A percentile compares a stretch with the other conserved stretches of the same genome.
Evolutionary conservation across 30 jellyfish, hydroid and myxozoan species (phyloP).

Genomic region (Morbakka virulenta): DNA sequence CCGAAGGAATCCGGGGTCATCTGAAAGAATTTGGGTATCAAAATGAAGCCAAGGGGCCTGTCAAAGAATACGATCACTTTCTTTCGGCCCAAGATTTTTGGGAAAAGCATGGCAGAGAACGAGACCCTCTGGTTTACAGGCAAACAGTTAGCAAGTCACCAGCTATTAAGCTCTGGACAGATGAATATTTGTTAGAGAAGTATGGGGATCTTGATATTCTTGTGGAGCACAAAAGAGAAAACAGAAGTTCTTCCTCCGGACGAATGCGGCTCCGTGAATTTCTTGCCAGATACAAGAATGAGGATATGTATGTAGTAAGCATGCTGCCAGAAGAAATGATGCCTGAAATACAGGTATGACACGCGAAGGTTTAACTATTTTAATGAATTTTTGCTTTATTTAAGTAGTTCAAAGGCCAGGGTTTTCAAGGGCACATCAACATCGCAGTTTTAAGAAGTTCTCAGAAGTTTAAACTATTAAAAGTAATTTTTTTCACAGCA

Average conservation of each 20-base stretch:
- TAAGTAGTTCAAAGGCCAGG: too few relatives aligned
- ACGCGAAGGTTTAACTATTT: too few relatives aligned
- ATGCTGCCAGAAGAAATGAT: slow-evolving; percentile 86
- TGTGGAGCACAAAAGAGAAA: slow-evolving; percentile 79
- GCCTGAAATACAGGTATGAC: slow-evolving; percentile 79
- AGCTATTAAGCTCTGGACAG: slow-evolving; percentile 75
- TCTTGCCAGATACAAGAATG: slow-evolving; percentile 48
- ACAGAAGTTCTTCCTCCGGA: slow-evolving; percentile 73
- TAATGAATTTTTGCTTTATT: too few relatives aligned
- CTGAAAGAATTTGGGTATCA: slow-evolving; percentile 71
- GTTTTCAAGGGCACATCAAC: too few relatives aligned
- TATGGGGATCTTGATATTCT: slow-evolving; percentile 86
- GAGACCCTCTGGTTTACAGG: slow-evolving; percentile 70
- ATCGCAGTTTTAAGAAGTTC: too few relatives aligned
- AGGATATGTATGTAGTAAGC: slow-evolving; percentile 78
- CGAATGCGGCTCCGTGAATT: slow-evolving; percentile 76
- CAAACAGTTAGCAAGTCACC: slow-evolving; percentile 70
- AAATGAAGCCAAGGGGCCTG: slow-evolving; percentile 77
- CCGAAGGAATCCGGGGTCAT: slow-evolving; percentile 71
- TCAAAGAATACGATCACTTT: slow-evolving; percentile 62
- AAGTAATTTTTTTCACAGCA: too few relatives aligned
- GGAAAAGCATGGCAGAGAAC: slow-evolving; percentile 59
- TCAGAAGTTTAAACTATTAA: too few relatives aligned
- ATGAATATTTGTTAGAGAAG: slow-evolving; percentile 58
- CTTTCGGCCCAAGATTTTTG: slow-evolving; percentile 73